Evolutionary conservation across 2,113 vertebrate genomes (phyloP), one percentile per base, ranked within the genome.

Genomic region (Pitta sordida): DNA sequence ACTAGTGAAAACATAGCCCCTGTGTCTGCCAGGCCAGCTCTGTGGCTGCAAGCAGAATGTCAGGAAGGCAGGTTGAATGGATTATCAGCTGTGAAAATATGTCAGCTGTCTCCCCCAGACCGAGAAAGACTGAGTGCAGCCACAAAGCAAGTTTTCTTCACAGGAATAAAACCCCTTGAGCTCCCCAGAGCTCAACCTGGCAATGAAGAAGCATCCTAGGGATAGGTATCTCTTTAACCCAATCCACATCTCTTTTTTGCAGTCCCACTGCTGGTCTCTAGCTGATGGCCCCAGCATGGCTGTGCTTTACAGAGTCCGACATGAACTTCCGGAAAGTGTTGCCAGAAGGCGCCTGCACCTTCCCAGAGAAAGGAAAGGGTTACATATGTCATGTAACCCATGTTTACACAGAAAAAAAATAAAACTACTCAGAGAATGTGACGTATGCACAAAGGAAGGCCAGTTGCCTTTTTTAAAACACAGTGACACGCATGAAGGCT

Each of bases 381-480:
- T 97, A 94, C 82, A 22, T 48, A 32, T 58, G 0, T 94, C 90
- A 46, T 71, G n/a, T 70, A 86, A 62, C 81, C 41, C 7, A 0
- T 48, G 55, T 79, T 89, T 91, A 94, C 86, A 90, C 13, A 78
- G 71, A 64, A 89, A 83, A 87, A n/a, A n/a, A 36, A 6, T 53
- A 92, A 83, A 69, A 75, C 3, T 59, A 63, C 95, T 97, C 88
- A 89, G 91, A 96, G 87, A 93, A 86, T 7, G 27, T 95, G 97
- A 95, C 7, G 4, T 87, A 64, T 10, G 41, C 81, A 88, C 89
- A 65, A 81, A 86, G 92, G 48, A 67, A 93, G 91, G 93, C 94
- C 93, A 53, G 74, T 70, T 95, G 86, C 82, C 67, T 91, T 93
- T 95, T 94, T 71, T 91, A 86, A 95, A 95, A 80, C 80, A 81